Evolutionary conservation across 1,140 invertebrate genomes (phyloP).

Genomic region (Lepidurus arcticus): DNA sequence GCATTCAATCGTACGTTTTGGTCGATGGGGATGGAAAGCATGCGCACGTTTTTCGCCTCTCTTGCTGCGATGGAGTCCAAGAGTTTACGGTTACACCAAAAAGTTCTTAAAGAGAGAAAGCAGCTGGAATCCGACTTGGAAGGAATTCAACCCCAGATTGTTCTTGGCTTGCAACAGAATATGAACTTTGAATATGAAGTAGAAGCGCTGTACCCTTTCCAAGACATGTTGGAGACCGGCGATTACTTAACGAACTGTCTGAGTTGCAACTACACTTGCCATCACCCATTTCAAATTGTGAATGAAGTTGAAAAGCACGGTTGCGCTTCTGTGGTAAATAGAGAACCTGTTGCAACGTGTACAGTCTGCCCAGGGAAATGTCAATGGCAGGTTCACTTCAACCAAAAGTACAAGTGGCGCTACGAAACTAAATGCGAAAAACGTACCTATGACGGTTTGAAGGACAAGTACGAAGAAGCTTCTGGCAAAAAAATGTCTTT

Average conservation of each 20-base stretch:
- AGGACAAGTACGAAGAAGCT: background rate
- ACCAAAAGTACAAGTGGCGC: background rate
- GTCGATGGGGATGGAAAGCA: conserved; percentile 3
- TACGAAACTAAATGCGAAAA: background rate
- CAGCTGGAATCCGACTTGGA: conserved; percentile 1
- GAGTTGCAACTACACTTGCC: background rate
- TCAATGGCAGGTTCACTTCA: background rate
- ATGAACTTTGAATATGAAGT: background rate
- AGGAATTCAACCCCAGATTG: conserved; percentile 9
- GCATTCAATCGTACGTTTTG: conserved; percentile 1
- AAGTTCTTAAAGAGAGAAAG: background rate
- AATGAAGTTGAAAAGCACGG: background rate
- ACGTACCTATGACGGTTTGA: background rate
- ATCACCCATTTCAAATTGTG: background rate
- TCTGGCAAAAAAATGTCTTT: background rate
- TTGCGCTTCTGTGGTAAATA: background rate
- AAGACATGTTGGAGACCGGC: background rate
- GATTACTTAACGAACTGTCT: background rate
- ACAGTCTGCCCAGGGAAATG: background rate
- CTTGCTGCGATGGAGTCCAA: background rate
- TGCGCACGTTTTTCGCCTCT: background rate
- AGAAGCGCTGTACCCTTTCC: background rate
- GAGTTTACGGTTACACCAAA: background rate
- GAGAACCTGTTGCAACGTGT: background rate
- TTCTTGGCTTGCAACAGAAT: background rate